phyloP scores from a whole-genome alignment of 2,888 invertebrate species.

The Tetrapedia diversipes region DNA sequence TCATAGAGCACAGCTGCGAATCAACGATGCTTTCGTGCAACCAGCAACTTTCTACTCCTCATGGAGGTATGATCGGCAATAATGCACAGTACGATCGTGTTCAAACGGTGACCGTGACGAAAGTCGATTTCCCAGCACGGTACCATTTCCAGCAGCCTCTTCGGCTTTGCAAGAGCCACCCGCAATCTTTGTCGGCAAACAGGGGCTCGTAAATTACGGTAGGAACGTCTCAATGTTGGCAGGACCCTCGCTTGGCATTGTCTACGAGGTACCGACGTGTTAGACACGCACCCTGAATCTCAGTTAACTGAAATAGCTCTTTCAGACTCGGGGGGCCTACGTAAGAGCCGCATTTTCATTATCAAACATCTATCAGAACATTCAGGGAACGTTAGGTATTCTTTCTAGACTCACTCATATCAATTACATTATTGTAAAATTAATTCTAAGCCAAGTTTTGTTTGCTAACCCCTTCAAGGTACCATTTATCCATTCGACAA shows the following conservation, averaged over 20 bases:
- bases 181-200: constrained; percentile 79
- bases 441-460: background rate
- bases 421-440: too few species aligned
- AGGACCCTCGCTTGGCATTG: constrained; percentile 51
- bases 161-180: constrained; percentile 72
- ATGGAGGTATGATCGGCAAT: constrained; percentile 59
- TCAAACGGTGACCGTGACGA: constrained; percentile 46
- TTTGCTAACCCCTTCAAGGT: too few species aligned
- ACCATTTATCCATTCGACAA: too few species aligned
- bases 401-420: background rate
- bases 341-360: background rate
- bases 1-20: constrained; percentile 13
- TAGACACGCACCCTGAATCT: constrained; percentile 63
- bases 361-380: background rate
- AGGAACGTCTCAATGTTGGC: constrained; percentile 65
- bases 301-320: constrained; percentile 34
- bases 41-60: constrained; percentile 36
- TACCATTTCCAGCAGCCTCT: constrained; percentile 53
- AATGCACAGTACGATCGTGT: constrained; percentile 51
- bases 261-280: constrained; percentile 63
- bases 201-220: constrained; percentile 73
- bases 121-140: constrained; percentile 41
- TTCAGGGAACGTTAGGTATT: too few species aligned
- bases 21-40: background rate
- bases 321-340: background rate